Percentiles rank a stretch among this genome's conserved stretches.
Evolutionary conservation across 2,888 invertebrate species (phyloP).

Genomic region (Caenorhabditis imperialis): DNA sequence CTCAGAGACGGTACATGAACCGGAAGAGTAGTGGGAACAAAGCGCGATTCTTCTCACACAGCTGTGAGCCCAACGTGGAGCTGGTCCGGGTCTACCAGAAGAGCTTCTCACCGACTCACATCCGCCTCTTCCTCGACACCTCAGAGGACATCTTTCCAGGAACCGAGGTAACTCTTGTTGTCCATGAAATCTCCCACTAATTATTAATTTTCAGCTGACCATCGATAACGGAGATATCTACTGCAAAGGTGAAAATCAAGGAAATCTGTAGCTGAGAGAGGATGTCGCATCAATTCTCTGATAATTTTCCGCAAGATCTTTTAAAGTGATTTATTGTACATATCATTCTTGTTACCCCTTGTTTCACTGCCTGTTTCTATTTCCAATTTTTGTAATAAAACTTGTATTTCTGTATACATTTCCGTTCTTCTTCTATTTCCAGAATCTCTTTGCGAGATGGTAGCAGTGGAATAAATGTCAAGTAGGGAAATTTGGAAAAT

Average conservation of each 20-base stretch:
- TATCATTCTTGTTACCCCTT: no score
- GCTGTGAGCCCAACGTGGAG: constrained; percentile 17
- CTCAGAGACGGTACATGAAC: constrained; percentile 17
- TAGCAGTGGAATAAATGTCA: constrained; percentile 36
- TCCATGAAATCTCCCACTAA: no score
- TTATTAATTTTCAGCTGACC: constrained; percentile 17
- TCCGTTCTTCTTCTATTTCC: no score
- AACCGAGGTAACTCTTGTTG: not conserved
- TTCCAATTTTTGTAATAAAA: not conserved
- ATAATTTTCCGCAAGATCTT: no score
- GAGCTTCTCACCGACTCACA: constrained; percentile 17
- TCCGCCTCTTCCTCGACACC: constrained; percentile 11
- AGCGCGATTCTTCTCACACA: constrained; percentile 14
- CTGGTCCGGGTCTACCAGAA: constrained; percentile 26
- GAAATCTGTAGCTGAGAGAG: not conserved
- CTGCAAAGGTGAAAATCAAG: not conserved
- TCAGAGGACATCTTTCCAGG: constrained; percentile 28
- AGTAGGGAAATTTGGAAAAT: constrained; percentile 16
- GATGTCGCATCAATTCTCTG: no score
- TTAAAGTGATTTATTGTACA: no score
- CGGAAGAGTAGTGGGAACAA: constrained; percentile 10
- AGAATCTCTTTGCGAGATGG: constrained; percentile 32
- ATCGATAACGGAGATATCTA: constrained; percentile 19
- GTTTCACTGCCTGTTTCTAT: not conserved
- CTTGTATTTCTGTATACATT: constrained; percentile 24